Conservation (phyloP, 2,113 vertebrate genomes). For the Mastomys natalensis region DNA sequence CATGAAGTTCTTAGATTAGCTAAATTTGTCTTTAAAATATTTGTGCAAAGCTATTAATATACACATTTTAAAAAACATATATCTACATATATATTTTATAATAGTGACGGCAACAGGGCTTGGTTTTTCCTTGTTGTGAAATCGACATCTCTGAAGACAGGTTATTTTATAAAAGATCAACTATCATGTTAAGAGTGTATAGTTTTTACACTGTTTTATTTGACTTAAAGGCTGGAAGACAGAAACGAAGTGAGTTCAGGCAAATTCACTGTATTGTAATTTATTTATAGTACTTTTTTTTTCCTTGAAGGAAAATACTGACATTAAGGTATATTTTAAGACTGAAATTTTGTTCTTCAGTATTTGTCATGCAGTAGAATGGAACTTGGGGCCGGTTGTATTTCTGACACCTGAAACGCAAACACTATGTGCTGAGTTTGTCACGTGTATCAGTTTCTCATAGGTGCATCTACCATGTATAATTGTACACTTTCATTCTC, state of each 20-base stretch:
- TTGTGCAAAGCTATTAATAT: constrained; percentile 89
- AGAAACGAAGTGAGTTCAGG: constrained; percentile 99
- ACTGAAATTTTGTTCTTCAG: constrained; percentile 97
- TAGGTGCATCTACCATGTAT: constrained; percentile 92
- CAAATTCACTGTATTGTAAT: constrained; percentile 99
- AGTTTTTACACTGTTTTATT: constrained; percentile 93
- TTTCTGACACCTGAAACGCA: constrained; percentile 95
- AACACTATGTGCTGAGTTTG: constrained; percentile 87
- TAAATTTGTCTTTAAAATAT: constrained; percentile 88
- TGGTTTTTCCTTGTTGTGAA: constrained; percentile 93
- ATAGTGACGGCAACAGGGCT: constrained; percentile 90
- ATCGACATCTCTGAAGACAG: constrained; percentile 91
- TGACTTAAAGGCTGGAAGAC: constrained; percentile 97
- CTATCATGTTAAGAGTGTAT: constrained; percentile 91
- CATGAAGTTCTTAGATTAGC: constrained; percentile 94
- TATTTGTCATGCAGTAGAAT: constrained; percentile 96
- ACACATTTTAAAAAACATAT: constrained; percentile 89
- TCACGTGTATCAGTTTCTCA: constrained; percentile 92
- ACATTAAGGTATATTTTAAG: constrained; percentile 97
- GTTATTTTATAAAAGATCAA: constrained; percentile 92
- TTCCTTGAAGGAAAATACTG: constrained; percentile 99
- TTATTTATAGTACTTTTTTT: constrained; percentile 99
- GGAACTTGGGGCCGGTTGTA: constrained; percentile 94
- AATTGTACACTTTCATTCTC: constrained; percentile 89
- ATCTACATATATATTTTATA: constrained; percentile 92